phyloP scores from a whole-genome alignment of 64 coral and sea anemone species.

The Stichodactyla helianthus region DNA sequence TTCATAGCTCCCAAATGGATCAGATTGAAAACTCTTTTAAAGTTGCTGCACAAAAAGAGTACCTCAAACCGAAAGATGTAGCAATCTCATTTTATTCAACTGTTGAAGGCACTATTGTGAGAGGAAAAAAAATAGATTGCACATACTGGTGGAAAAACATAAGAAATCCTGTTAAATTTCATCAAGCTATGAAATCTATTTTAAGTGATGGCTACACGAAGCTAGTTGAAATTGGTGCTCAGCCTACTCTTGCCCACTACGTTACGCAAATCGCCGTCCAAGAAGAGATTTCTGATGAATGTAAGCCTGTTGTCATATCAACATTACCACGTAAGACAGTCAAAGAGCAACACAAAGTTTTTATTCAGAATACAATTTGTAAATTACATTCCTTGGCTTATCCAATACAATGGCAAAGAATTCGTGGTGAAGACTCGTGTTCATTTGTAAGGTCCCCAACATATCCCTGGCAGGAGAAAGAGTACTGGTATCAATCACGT shows the following conservation, averaged over 20 bases:
- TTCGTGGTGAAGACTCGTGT: constrained; percentile 27
- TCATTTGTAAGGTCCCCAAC: constrained; percentile 45
- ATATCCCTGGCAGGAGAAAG: constrained; percentile 59
- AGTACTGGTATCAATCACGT: constrained; percentile 35
- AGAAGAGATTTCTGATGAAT: constrained; percentile 12
- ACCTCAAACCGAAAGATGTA: constrained; percentile 26
- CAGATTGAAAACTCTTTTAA: constrained; percentile 36
- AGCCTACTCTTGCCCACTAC: constrained; percentile 59
- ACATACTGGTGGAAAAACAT: constrained; percentile 81
- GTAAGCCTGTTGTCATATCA: constrained; percentile 27
- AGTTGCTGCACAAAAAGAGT: background rate
- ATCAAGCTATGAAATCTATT: constrained; percentile 29
- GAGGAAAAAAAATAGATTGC: constrained; percentile 15
- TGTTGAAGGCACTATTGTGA: constrained; percentile 40
- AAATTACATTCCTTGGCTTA: constrained; percentile 30
- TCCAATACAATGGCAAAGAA: constrained; percentile 41
- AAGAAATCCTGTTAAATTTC: constrained; percentile 58
- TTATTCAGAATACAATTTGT: constrained; percentile 52
- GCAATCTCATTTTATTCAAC: constrained; percentile 53
- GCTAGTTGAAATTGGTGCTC: constrained; percentile 62
- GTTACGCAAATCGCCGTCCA: constrained; percentile 49
- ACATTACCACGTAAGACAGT: constrained; percentile 50
- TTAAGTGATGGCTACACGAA: constrained; percentile 41
- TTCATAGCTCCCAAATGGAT: constrained; percentile 74
- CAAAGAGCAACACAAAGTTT: constrained; percentile 42